These are phyloP conservation scores for Gymnocephalus cernua DNA, from an alignment of 2,113 vertebrate species.

Conservation along the genomic window DNA sequence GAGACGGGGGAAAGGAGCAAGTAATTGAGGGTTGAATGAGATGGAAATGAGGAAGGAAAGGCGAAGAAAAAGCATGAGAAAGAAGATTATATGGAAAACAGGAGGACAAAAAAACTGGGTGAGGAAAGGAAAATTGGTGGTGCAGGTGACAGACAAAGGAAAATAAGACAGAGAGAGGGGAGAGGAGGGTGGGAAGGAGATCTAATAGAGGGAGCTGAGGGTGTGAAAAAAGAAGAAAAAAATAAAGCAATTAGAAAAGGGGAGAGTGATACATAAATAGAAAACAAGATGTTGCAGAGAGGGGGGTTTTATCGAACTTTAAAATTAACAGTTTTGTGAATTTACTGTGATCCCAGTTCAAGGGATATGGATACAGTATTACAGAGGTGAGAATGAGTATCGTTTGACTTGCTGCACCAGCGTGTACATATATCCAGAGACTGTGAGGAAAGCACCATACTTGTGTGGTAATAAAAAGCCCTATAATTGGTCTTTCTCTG, in stretches of 20 bases:
- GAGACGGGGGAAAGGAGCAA: conserved; percentile 3
- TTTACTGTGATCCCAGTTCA: conserved; percentile 44
- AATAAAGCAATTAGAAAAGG: conserved; percentile 53
- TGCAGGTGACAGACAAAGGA: conserved; percentile 9
- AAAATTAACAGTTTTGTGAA: conserved; percentile 26
- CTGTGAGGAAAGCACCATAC: conserved; percentile 19
- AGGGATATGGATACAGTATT: conserved; percentile 33
- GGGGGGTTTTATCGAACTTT: conserved; percentile 13
- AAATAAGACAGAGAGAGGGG: neutral
- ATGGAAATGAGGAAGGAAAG: conserved; percentile 23
- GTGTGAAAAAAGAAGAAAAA: conserved; percentile 29
- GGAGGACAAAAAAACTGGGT: neutral
- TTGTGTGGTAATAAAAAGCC: conserved; percentile 36
- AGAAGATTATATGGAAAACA: neutral
- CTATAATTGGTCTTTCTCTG: conserved; percentile 42
- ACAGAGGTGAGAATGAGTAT: conserved; percentile 52
- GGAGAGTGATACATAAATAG: conserved; percentile 9
- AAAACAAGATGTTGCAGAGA: conserved; percentile 25
- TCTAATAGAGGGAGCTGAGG: conserved; percentile 13
- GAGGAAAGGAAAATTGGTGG: neutral
- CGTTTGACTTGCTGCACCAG: conserved; percentile 33
- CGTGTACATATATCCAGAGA: conserved; percentile 18
- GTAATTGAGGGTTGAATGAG: conserved; percentile 17
- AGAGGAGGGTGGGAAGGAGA: neutral
- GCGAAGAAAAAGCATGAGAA: neutral